phyloP scores from a whole-genome alignment of 1,140 invertebrate genomes.

The Penaeus chinensis region DNA sequence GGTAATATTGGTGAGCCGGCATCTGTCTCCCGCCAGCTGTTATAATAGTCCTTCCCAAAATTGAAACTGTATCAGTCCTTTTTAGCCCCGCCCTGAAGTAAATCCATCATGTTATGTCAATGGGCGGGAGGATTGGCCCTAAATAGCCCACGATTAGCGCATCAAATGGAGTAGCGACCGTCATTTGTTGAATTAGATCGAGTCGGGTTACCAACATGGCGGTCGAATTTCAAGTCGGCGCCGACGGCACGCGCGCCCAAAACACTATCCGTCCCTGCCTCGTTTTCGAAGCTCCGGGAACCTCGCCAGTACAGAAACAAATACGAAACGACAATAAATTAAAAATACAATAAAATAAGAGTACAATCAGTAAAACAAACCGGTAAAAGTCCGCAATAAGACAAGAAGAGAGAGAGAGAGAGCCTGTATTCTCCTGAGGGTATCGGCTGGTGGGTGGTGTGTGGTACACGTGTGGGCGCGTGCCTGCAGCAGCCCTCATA shows the following conservation, averaged over 20 bases:
- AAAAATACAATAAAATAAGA: too few relatives aligned
- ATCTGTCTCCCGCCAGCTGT: constrained; percentile 21
- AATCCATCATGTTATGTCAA: constrained; percentile 45
- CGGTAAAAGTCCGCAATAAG: too few relatives aligned
- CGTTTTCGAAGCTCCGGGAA: too few relatives aligned
- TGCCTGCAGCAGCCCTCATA: constrained; percentile 24
- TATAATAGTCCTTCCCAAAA: constrained; percentile 10
- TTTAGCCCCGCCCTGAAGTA: constrained; percentile 8
- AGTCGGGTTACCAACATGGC: constrained; percentile 23
- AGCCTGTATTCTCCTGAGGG: too few relatives aligned
- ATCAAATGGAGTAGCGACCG: constrained; percentile 22
- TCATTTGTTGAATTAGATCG: constrained; percentile 20
- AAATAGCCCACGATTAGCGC: constrained; percentile 44
- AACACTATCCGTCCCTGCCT: not conserved
- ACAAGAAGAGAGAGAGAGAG: too few relatives aligned
- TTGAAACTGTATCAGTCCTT: constrained; percentile 48
- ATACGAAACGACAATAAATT: too few relatives aligned
- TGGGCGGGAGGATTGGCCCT: constrained; percentile 46
- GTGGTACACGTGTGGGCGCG: constrained; percentile 8
- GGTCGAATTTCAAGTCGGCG: not conserved
- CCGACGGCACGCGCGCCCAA: not conserved
- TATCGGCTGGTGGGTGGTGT: too few relatives aligned
- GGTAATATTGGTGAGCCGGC: not conserved
- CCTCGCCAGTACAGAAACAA: too few relatives aligned
- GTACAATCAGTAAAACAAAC: too few relatives aligned